Percentiles rank a stretch among this genome's conserved stretches.
Conservation (phyloP, 2,888 invertebrate species). For the Erebia palarica region DNA sequence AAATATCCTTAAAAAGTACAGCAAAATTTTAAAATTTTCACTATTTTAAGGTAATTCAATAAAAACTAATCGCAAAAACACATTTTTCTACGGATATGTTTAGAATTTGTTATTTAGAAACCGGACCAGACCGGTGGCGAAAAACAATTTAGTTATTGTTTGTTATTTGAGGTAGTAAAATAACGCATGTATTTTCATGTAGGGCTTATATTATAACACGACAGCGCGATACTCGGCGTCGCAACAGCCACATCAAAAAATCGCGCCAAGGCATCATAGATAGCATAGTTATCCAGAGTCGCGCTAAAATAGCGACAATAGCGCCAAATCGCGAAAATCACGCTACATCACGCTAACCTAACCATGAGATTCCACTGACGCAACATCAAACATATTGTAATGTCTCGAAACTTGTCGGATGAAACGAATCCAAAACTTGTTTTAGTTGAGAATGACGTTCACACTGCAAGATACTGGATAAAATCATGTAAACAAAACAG, state of each 20-base stretch:
- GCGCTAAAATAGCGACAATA: too few relatives aligned
- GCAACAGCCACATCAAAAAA: not conserved
- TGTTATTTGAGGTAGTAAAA: constrained; percentile 39
- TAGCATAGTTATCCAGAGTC: too few relatives aligned
- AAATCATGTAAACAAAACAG: too few relatives aligned
- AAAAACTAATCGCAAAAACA: constrained; percentile 32
- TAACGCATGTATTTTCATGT: constrained; percentile 27
- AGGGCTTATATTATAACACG: not conserved
- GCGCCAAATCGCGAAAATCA: too few relatives aligned
- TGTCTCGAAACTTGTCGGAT: too few relatives aligned
- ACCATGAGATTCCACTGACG: too few relatives aligned
- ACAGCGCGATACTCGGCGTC: not conserved
- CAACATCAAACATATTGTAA: too few relatives aligned
- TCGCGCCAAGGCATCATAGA: not conserved
- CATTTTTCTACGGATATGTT: constrained; percentile 38
- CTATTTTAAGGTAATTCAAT: constrained; percentile 24
- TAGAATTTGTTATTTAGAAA: constrained; percentile 29
- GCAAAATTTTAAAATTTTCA: constrained; percentile 32
- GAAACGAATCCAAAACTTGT: too few relatives aligned
- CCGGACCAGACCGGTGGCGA: not conserved
- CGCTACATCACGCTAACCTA: too few relatives aligned
- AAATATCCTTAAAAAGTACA: constrained; percentile 23
- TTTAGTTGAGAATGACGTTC: too few relatives aligned
- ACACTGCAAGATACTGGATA: too few relatives aligned
- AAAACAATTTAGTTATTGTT: constrained; percentile 1